Base-by-base conservation (phyloP, 2,888 invertebrate species). In the Aproaerema taeniolella region DNA sequence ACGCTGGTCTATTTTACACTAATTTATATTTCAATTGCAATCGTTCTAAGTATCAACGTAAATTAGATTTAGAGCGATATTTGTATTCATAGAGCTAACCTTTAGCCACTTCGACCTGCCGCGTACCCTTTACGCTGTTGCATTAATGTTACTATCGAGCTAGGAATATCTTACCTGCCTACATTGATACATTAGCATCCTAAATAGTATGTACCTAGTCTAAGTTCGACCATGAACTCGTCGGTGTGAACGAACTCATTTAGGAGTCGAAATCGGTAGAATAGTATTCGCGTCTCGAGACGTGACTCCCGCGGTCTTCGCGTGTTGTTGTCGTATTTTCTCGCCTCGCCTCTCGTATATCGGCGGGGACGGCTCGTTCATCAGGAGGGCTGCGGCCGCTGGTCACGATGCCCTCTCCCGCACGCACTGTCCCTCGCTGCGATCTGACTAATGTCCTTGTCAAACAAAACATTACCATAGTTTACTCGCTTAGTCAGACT, bases 221-320 rank as follows among this genome's bases (percentile, higher is more conserved):
- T 46, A 41, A 57, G 58, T 46, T 43, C 62, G 76, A 59, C 76
- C 75, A 61, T 76, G 76, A 79, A 75, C 75, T n/a, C 68, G 43
- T 36, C 51, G 70, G 71, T 72, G 77, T 77, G 73, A 83, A 82
- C 67, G 81, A 82, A 79, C 83, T 79, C 83, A 74, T 79, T 82
- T 79, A 76, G 67, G 67, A 75, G 70, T 77, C 75, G 60, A 73
- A 77, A 79, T 73, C 67, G 58, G 64, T 64, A 61, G 58, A 60
- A 61, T 58, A 61, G 14, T 17, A 29, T 37, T 52, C 50, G 55
- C 53, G 59, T 67, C 62, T 63, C 56, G 61, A 61, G 70, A 74
- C 77, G 78, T 74, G 78, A 76, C 68, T 67, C 17, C 28, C 38
- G 43, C 46, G 47, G 54, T 55, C 51, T 59, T 56, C 46, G 57